A percentile compares a stretch with the other conserved stretches of the same genome.
These are phyloP conservation scores for Scaptomyza reducta DNA, from an alignment of 2,888 invertebrate species.

Conservation along the genomic window DNA sequence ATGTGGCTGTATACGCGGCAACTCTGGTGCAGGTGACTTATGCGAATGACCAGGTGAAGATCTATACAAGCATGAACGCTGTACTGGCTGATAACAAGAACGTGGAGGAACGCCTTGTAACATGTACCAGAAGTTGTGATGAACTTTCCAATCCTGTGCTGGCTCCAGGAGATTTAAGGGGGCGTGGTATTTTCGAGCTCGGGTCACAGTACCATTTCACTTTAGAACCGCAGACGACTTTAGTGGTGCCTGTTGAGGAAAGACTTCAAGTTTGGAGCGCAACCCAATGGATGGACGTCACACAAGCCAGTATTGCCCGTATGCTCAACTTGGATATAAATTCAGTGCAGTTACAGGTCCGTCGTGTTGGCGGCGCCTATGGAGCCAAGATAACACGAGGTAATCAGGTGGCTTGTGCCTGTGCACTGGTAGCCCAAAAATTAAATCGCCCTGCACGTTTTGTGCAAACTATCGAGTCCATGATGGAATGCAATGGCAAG, in stretches of 20 bases:
- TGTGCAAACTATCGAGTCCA: constrained; percentile 89
- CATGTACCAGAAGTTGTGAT: constrained; percentile 22
- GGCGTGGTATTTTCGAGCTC: constrained; percentile 85
- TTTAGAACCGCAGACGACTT: constrained; percentile 90
- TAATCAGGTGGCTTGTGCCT: constrained; percentile 86
- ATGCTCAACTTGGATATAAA: constrained; percentile 85
- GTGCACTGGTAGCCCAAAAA: constrained; percentile 88
- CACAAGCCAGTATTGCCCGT: constrained; percentile 86
- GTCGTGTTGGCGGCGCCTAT: constrained; percentile 92
- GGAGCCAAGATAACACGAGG: constrained; percentile 90
- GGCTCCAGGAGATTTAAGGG: constrained; percentile 55
- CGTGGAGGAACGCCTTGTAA: constrained; percentile 59
- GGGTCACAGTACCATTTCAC: constrained; percentile 90
- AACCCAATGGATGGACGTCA: constrained; percentile 88
- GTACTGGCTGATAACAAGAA: constrained; percentile 81
- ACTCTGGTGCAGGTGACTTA: constrained; percentile 86
- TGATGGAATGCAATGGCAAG: constrained; percentile 89
- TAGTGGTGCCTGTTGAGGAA: constrained; percentile 89
- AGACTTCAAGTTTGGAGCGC: constrained; percentile 88
- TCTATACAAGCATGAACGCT: constrained; percentile 82
- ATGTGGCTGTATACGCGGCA: constrained; percentile 85
- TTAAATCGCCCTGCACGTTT: constrained; percentile 88
- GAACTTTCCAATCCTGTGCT: constrained; percentile 5
- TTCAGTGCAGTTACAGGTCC: constrained; percentile 89
- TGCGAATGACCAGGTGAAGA: constrained; percentile 67